These are phyloP conservation scores for Lochmaea crataegi DNA, from an alignment of 2,888 invertebrate species.

Conservation along the genomic window DNA sequence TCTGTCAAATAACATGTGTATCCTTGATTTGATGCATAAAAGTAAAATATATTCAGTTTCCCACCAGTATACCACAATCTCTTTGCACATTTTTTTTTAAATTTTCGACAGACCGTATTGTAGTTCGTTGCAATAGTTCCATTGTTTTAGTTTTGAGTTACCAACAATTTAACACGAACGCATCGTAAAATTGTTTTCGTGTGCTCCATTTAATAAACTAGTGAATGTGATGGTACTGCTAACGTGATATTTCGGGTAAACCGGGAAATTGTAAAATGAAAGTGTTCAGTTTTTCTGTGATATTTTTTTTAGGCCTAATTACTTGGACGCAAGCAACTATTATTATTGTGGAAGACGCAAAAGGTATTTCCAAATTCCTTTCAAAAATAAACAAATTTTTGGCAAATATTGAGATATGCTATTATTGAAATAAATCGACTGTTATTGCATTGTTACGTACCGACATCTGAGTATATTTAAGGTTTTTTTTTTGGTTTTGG, in stretches of 20 bases:
- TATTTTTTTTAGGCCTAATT: constrained; percentile 47
- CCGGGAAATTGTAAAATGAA: constrained; percentile 49
- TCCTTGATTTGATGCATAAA: constrained; percentile 62
- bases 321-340: constrained; percentile 47
- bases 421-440: no score
- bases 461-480: no score
- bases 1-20: constrained; percentile 53
- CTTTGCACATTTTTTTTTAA: constrained; percentile 42
- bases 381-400: neutral
- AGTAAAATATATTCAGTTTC: constrained; percentile 48
- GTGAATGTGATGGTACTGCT: neutral
- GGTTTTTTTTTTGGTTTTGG: no score
- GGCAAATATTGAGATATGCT: no score
- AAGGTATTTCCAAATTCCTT: constrained; percentile 50
- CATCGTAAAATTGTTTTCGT: constrained; percentile 12
- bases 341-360: constrained; percentile 59
- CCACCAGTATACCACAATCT: constrained; percentile 45
- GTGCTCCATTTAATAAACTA: neutral
- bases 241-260: neutral
- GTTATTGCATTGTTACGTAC: no score
- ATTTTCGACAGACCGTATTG: constrained; percentile 38
- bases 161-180: neutral
- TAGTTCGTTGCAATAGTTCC: constrained; percentile 23
- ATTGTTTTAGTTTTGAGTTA: constrained; percentile 40
- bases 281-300: constrained; percentile 52